A percentile compares a stretch with the other conserved stretches of the same genome.
These are phyloP conservation scores for Sebastes taczanowskii DNA, from an alignment of 2,797 vertebrate genomes.

Conservation along the genomic window DNA sequence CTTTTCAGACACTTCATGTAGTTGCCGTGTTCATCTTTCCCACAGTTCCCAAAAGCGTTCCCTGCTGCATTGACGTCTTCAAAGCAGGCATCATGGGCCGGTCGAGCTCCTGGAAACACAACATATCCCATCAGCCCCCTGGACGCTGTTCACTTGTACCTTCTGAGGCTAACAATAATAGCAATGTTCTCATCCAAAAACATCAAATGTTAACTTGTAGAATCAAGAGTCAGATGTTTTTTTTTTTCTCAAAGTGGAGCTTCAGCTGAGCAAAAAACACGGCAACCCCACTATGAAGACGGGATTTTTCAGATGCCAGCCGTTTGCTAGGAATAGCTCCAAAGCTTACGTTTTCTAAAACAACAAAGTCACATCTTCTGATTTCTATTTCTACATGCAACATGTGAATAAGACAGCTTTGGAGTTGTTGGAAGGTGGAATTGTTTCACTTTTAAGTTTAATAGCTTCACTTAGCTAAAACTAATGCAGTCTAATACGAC, in stretches of 20 bases:
- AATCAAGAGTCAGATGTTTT: not conserved
- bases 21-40: conserved; percentile 85
- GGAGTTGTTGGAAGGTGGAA: too few species aligned
- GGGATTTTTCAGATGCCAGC: not conserved
- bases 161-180: not conserved
- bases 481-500: too few species aligned
- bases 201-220: not conserved
- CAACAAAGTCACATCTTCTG: not conserved
- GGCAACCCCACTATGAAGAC: not conserved
- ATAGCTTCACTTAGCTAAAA: too few species aligned
- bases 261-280: not conserved
- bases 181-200: not conserved
- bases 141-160: not conserved
- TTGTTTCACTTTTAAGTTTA: too few species aligned
- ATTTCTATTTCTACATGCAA: not conserved
- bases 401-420: too few species aligned
- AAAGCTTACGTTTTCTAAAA: not conserved
- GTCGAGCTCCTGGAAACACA: conserved; percentile 85
- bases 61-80: conserved; percentile 90
- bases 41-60: conserved; percentile 92
- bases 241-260: not conserved
- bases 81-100: conserved; percentile 91
- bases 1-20: conserved; percentile 88
- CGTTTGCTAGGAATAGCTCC: not conserved
- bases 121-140: conserved; percentile 1